Evolutionary conservation across 2,113 vertebrate genomes (phyloP).

Genomic region (Balaenoptera acutorostrata): DNA sequence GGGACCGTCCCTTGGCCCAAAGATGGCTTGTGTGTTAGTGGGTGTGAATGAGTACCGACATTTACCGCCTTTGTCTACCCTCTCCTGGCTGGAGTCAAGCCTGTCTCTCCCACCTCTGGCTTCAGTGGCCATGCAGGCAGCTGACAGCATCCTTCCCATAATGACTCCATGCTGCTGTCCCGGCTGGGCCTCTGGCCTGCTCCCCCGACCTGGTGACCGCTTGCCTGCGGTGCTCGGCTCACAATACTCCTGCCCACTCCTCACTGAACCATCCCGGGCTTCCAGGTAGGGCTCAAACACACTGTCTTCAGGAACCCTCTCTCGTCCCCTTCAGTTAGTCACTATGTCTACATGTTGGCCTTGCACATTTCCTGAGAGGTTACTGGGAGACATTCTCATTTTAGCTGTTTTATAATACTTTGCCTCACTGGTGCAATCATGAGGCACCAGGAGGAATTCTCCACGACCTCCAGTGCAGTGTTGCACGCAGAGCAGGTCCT

Average conservation of each 20-base stretch:
- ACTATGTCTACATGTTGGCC: neutral
- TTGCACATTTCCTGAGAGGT: neutral
- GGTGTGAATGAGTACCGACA: neutral
- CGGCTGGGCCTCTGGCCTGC: neutral
- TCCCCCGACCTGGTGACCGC: too few species aligned
- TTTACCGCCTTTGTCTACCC: neutral
- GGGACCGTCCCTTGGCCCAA: neutral
- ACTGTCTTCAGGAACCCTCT: neutral
- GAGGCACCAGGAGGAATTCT: neutral
- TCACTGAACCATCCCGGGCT: neutral
- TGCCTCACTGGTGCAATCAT: neutral
- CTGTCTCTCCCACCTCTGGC: neutral
- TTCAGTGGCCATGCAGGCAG: neutral
- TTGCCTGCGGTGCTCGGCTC: neutral
- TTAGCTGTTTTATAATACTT: neutral
- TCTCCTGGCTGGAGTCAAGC: neutral
- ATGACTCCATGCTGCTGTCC: accelerated
- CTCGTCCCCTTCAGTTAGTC: neutral
- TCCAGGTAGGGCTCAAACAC: neutral
- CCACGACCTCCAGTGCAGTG: accelerated
- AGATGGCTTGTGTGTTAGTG: neutral
- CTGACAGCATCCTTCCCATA: neutral
- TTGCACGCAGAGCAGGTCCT: accelerated
- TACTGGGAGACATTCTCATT: neutral
- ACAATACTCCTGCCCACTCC: neutral